Conservation (phyloP, 2,113 vertebrate genomes). For the Cervus canadensis region DNA sequence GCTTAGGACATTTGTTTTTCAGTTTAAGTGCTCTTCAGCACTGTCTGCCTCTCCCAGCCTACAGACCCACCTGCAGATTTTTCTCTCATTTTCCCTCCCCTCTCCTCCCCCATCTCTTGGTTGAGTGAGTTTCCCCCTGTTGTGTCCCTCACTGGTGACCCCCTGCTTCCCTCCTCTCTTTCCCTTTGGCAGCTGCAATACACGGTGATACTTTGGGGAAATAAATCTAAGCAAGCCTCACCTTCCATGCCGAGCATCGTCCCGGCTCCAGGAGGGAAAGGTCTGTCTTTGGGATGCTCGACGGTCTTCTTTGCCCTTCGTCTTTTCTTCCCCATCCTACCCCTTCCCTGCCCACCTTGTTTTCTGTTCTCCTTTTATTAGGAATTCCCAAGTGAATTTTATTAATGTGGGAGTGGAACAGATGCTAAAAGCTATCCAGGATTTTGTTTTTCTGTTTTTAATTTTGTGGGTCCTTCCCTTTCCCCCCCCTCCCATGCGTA, state of each 20-base stretch:
- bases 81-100: background rate
- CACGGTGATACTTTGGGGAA: slow-evolving; percentile 78
- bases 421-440: slow-evolving; percentile 86
- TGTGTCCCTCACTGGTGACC: slow-evolving; percentile 7
- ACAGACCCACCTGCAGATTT: background rate
- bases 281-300: slow-evolving; percentile 77
- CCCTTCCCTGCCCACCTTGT: slow-evolving; percentile 46
- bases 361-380: slow-evolving; percentile 84
- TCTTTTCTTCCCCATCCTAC: slow-evolving; percentile 67
- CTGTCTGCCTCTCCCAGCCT: slow-evolving; percentile 78
- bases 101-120: slow-evolving; percentile 62
- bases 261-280: slow-evolving; percentile 72
- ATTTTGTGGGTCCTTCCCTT: slow-evolving; percentile 86
- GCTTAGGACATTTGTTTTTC: slow-evolving; percentile 82
- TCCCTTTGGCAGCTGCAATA: slow-evolving; percentile 85
- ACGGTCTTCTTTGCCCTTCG: slow-evolving; percentile 73
- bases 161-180: slow-evolving; percentile 64
- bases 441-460: slow-evolving; percentile 86
- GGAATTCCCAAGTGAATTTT: slow-evolving; percentile 83
- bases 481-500: slow-evolving; percentile 89
- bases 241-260: slow-evolving; percentile 69
- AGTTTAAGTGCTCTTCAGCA: slow-evolving; percentile 82
- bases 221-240: slow-evolving; percentile 77
- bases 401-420: slow-evolving; percentile 86
- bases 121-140: slow-evolving; percentile 75